These are phyloP conservation scores for Eupeodes latifasciatus DNA, from an alignment of 2,888 invertebrate genomes.

Conservation along the genomic window DNA sequence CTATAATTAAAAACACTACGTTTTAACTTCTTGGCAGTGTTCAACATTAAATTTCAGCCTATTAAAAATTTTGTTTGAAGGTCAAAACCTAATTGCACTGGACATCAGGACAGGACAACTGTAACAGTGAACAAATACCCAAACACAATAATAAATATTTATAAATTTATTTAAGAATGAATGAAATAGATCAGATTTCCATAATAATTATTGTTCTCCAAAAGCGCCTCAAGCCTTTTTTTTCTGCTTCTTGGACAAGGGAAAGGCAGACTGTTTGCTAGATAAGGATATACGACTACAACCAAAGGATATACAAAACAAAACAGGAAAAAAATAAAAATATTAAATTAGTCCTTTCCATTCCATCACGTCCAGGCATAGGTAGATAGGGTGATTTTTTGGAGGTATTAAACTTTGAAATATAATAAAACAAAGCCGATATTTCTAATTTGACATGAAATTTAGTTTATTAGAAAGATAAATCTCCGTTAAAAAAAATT, in stretches of 20 bases:
- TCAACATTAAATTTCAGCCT: too few species aligned
- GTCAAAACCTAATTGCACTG: too few species aligned
- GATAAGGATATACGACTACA: not conserved
- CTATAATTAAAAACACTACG: too few species aligned
- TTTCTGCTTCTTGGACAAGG: not conserved
- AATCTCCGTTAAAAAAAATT: too few species aligned
- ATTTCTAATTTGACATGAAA: too few species aligned
- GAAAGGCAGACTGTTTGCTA: not conserved
- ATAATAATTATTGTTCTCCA: slow-evolving; percentile 23
- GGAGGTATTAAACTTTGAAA: too few species aligned
- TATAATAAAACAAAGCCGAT: not conserved
- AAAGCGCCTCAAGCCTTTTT: slow-evolving; percentile 5
- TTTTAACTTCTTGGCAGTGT: too few species aligned
- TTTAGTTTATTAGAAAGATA: too few species aligned
- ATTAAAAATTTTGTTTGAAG: too few species aligned
- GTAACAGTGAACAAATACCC: too few species aligned
- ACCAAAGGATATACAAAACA: too few species aligned
- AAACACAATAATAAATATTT: not conserved
- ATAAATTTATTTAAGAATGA: not conserved
- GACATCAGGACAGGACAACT: too few species aligned
- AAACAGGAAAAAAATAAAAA: not conserved
- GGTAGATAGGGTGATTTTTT: not conserved
- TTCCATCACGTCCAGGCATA: not conserved
- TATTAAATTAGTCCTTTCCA: slow-evolving; percentile 31
- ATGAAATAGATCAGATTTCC: slow-evolving; percentile 17